Conservation (phyloP, 2,797 vertebrate genomes). For the Parambassis ranga region DNA sequence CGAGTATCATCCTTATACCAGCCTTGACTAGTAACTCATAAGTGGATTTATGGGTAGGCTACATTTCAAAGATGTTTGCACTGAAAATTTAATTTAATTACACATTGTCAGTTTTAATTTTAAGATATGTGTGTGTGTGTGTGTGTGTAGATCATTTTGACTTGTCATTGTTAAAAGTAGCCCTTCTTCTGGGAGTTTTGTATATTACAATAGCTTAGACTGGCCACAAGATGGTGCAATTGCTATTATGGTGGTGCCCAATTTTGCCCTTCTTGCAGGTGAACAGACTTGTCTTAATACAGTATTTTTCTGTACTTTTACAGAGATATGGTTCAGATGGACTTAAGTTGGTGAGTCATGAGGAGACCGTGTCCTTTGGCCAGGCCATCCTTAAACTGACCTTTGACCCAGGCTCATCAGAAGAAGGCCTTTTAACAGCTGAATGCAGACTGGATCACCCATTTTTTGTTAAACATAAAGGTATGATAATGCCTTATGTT, state of each 20-base stretch:
- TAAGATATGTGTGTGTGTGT: not conserved
- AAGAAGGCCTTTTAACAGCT: constrained; percentile 88
- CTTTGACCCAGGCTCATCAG: constrained; percentile 94
- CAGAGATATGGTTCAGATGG: constrained; percentile 93
- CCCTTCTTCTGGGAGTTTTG: too few relatives aligned
- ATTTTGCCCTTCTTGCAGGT: not conserved
- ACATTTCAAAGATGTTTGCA: too few relatives aligned
- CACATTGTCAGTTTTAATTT: not conserved
- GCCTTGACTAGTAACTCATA: too few relatives aligned
- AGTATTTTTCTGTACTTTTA: constrained; percentile 38
- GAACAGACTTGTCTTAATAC: not conserved
- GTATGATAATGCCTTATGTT: constrained; percentile 65
- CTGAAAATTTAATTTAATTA: too few relatives aligned
- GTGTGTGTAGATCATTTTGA: too few relatives aligned
- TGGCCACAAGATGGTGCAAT: constrained; percentile 41
- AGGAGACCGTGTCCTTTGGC: constrained; percentile 93
- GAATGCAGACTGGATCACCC: constrained; percentile 97
- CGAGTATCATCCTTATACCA: too few relatives aligned
- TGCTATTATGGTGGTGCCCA: too few relatives aligned
- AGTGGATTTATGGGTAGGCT: too few relatives aligned
- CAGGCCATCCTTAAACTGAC: constrained; percentile 95
- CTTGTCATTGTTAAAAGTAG: too few relatives aligned
- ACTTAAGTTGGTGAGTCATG: constrained; percentile 91
- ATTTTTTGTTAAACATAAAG: constrained; percentile 98
- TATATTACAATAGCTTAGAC: not conserved